Evolutionary conservation across 2,113 vertebrate species (phyloP).

Genomic region (Mobula birostris): DNA sequence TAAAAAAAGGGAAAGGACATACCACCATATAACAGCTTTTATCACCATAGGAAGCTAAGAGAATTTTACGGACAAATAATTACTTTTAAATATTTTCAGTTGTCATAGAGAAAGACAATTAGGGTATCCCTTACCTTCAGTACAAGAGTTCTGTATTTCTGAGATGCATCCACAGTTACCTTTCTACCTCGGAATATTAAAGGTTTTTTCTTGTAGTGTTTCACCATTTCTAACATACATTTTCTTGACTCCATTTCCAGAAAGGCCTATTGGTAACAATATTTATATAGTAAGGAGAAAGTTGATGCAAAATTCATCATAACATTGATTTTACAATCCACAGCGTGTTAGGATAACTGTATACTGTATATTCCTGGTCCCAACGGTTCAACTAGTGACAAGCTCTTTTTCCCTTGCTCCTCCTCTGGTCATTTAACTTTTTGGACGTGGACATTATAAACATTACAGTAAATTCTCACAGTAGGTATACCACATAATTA

Average conservation of each 20-base stretch:
- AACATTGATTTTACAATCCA: not conserved
- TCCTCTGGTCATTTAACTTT: not conserved
- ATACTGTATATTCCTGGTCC: too few species aligned
- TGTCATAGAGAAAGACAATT: not conserved
- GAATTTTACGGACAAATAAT: too few species aligned
- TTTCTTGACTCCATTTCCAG: conserved; percentile 36
- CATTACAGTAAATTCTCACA: not conserved
- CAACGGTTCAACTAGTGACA: not conserved
- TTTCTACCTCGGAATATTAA: conserved; percentile 24
- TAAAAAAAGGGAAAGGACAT: not conserved
- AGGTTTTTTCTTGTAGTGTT: conserved; percentile 34
- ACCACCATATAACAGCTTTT: not conserved
- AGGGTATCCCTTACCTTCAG: not conserved
- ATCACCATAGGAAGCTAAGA: too few species aligned
- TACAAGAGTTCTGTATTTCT: conserved; percentile 34
- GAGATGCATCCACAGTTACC: conserved; percentile 30
- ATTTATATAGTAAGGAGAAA: conserved; percentile 13
- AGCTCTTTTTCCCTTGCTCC: not conserved
- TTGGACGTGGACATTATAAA: not conserved
- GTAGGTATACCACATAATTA: too few species aligned
- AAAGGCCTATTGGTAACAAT: conserved; percentile 1
- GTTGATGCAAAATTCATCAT: not conserved
- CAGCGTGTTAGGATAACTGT: not conserved
- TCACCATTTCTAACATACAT: conserved; percentile 32
- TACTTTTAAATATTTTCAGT: too few species aligned